Evolutionary conservation across 2,888 invertebrate genomes (phyloP).

Genomic region (Cristatella mucedo): DNA sequence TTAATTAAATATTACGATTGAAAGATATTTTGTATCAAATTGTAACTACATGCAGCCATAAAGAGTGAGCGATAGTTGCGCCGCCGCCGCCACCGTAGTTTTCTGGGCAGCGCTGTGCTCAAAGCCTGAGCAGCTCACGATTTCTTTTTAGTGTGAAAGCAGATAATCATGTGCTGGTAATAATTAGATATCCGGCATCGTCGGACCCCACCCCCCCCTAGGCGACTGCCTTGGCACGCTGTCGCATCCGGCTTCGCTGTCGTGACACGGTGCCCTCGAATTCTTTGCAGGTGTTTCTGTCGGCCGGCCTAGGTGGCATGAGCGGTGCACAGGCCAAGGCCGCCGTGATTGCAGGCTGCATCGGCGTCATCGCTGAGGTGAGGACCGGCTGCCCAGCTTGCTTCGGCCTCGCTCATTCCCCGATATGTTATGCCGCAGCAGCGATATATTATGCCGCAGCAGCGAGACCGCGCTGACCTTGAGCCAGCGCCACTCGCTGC

Average conservation of each 20-base stretch:
- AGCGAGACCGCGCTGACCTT: background rate
- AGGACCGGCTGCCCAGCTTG: background rate
- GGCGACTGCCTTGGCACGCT: too few species aligned
- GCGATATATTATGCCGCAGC: too few species aligned
- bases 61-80: too few species aligned
- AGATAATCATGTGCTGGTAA: conserved; percentile 10
- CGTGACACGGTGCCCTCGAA: background rate
- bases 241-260: background rate
- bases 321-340: conserved; percentile 51
- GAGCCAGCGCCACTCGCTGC: background rate
- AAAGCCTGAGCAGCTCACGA: too few species aligned
- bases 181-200: conserved; percentile 3
- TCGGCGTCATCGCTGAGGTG: conserved; percentile 49
- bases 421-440: too few species aligned
- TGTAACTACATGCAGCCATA: too few species aligned
- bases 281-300: conserved; percentile 41
- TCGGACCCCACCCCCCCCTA: background rate
- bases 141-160: too few species aligned
- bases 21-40: too few species aligned
- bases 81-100: too few species aligned
- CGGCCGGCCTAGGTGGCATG: conserved; percentile 49
- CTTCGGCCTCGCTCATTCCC: too few species aligned
- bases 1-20: too few species aligned
- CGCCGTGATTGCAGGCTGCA: conserved; percentile 46
- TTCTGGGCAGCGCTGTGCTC: too few species aligned